Percentiles rank a stretch among this genome's conserved stretches.
These are phyloP conservation scores for Menura novaehollandiae DNA, from an alignment of 2,113 vertebrate species.

Conservation along the genomic window DNA sequence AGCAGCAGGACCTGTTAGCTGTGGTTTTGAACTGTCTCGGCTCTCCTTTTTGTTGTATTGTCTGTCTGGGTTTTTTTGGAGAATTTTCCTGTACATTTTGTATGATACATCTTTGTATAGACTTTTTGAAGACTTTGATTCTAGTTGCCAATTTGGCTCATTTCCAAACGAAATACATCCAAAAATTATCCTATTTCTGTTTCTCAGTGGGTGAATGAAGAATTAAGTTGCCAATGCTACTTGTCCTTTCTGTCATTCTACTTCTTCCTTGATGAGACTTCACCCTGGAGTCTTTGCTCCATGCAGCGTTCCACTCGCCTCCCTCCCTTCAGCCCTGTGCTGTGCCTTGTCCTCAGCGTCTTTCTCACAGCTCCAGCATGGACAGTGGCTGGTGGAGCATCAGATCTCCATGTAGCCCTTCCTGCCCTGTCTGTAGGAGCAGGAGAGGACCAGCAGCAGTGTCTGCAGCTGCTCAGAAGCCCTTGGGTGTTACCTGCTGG, in stretches of 20 bases:
- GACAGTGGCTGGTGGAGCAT: rapidly evolving
- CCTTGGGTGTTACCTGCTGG: not conserved
- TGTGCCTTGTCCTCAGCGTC: not conserved
- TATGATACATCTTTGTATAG: conserved; percentile 82
- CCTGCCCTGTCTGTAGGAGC: rapidly evolving
- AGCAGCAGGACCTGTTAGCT: conserved; percentile 36
- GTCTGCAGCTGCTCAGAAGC: not conserved
- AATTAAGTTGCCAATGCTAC: not conserved
- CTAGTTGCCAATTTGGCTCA: conserved; percentile 76
- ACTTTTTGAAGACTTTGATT: conserved; percentile 82
- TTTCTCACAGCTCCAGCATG: not conserved
- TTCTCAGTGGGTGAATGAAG: conserved; percentile 48
- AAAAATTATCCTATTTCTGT: conserved; percentile 52
- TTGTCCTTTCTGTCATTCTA: conserved; percentile 26
- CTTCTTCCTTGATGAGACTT: not conserved
- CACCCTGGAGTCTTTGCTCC: not conserved
- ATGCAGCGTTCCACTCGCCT: rapidly evolving
- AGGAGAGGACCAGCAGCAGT: too few species aligned
- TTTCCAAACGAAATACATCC: conserved; percentile 79
- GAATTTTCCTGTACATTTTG: conserved; percentile 79
- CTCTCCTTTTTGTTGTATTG: conserved; percentile 59
- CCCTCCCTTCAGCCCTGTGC: not conserved
- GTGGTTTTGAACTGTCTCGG: conserved; percentile 57
- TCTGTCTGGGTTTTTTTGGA: conserved; percentile 62
- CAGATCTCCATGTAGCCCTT: not conserved